phyloP scores from a whole-genome alignment of 1,140 invertebrate genomes.

The Eurosta solidaginis region DNA sequence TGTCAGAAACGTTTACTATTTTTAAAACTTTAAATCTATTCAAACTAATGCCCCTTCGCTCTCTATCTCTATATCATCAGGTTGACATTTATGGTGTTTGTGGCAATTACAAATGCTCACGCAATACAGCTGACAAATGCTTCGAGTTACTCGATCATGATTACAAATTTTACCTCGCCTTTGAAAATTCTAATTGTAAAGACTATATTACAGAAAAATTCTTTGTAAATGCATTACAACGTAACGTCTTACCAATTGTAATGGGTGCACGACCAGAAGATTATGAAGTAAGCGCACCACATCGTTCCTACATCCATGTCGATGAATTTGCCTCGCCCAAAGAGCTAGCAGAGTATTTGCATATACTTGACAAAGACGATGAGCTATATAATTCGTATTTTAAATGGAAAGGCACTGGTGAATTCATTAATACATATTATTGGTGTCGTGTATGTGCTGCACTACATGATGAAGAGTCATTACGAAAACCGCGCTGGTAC shows the following conservation, averaged over 20 bases:
- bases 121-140: constrained; percentile 79
- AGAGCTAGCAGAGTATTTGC: constrained; percentile 84
- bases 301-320: constrained; percentile 89
- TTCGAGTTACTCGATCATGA: constrained; percentile 90
- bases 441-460: constrained; percentile 94
- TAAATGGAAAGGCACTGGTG: constrained; percentile 89
- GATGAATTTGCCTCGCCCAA: constrained; percentile 89
- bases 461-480: constrained; percentile 75
- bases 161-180: constrained; percentile 97
- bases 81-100: constrained; percentile 95
- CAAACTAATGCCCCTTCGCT: neutral
- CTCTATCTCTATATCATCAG: constrained; percentile 34
- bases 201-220: constrained; percentile 98
- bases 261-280: constrained; percentile 93
- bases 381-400: constrained; percentile 92
- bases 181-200: constrained; percentile 95
- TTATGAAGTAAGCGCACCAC: constrained; percentile 84
- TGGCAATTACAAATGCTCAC: constrained; percentile 81
- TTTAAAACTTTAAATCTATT: neutral
- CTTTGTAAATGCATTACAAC: constrained; percentile 90
- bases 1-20: too few species aligned
- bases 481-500: constrained; percentile 69
- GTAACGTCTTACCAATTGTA: constrained; percentile 89
- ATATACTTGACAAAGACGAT: constrained; percentile 81
- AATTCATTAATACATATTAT: constrained; percentile 94